These are phyloP conservation scores for Anas acuta DNA, from an alignment of 2,797 vertebrate genomes.

Conservation along the genomic window DNA sequence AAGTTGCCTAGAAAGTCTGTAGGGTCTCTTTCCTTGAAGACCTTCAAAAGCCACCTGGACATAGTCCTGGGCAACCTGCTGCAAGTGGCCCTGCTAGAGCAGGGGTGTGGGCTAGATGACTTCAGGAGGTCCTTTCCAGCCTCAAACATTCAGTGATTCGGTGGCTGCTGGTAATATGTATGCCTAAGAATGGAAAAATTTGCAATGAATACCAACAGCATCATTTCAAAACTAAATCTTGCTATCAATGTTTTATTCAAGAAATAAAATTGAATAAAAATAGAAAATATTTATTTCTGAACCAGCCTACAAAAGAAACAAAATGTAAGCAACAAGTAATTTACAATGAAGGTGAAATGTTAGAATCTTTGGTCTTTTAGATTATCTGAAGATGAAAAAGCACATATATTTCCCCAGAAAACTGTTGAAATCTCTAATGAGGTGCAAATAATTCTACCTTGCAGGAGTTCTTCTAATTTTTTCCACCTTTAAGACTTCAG, in stretches of 20 bases:
- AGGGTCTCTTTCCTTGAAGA: no score
- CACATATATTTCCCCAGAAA: not conserved
- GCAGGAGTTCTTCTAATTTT: not conserved
- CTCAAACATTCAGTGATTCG: no score
- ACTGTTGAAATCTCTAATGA: not conserved
- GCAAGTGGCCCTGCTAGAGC: no score
- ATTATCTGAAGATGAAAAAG: not conserved
- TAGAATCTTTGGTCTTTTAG: not conserved
- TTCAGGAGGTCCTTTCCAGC: no score
- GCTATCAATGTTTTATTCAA: not conserved
- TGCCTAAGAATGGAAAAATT: not conserved
- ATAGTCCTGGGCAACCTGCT: no score
- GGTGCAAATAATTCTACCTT: not conserved
- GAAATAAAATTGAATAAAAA: not conserved
- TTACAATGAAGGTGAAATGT: not conserved
- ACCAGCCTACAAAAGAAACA: not conserved
- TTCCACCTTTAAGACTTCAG: not conserved
- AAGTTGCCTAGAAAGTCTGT: no score
- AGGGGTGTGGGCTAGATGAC: no score
- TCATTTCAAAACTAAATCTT: not conserved
- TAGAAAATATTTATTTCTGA: not conserved
- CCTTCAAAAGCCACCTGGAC: no score
- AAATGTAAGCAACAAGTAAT: not conserved
- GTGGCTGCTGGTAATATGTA: fast-evolving
- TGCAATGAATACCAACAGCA: not conserved